Evolutionary conservation across 2,113 vertebrate species (phyloP).

Genomic region (Zootoca vivipara): DNA sequence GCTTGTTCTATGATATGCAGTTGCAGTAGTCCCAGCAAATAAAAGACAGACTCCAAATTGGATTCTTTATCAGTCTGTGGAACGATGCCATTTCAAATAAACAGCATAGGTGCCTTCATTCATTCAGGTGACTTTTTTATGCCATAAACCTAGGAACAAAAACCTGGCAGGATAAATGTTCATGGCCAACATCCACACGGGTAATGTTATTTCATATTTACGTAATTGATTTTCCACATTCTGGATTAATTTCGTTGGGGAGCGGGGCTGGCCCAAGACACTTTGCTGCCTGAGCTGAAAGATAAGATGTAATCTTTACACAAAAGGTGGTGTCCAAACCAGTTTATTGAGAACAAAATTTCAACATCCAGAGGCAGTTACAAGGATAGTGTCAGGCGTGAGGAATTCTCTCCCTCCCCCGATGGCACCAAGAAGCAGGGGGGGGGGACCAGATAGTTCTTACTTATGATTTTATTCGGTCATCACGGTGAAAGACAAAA

Average conservation of each 20-base stretch:
- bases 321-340: no score
- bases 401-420: no score
- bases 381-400: no score
- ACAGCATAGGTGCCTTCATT: neutral
- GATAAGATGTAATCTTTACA: no score
- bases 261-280: no score
- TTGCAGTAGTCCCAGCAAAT: neutral
- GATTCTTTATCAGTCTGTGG: constrained; percentile 32
- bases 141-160: constrained; percentile 33
- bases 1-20: neutral
- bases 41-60: constrained; percentile 1
- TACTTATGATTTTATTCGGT: no score
- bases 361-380: no score
- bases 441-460: no score
- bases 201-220: constrained; percentile 30
- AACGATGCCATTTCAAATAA: constrained; percentile 38
- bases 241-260: neutral
- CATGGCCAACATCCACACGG: constrained; percentile 38
- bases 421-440: no score
- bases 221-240: constrained; percentile 43
- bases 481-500: no score
- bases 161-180: constrained; percentile 41
- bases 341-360: no score
- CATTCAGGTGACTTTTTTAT: constrained; percentile 41
- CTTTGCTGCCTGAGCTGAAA: no score